Percentiles rank a stretch among this genome's conserved stretches.
Evolutionary conservation across 2,888 invertebrate species (phyloP).

Genomic region (Cyclophora punctaria): DNA sequence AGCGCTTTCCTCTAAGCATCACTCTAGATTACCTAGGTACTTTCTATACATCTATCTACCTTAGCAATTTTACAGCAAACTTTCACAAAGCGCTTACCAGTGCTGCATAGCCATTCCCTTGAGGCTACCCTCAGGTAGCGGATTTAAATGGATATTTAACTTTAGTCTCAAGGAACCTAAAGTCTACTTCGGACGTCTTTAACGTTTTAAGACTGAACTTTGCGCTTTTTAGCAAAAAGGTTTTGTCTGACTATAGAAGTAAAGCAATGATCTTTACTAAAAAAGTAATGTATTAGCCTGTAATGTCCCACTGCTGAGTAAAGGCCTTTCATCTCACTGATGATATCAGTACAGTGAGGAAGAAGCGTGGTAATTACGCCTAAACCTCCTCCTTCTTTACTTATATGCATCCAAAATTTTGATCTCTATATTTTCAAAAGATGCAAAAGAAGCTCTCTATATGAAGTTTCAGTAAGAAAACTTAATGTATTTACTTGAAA

Average conservation of each 20-base stretch:
- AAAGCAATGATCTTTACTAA: too few relatives aligned
- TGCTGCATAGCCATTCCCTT: conserved; percentile 58
- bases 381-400: too few relatives aligned
- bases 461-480: conserved; percentile 30
- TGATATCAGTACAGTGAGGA: too few relatives aligned
- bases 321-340: too few relatives aligned
- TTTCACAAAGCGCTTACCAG: conserved; percentile 27
- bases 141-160: conserved; percentile 75
- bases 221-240: conserved; percentile 53
- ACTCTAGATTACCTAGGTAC: background rate
- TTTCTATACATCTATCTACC: conserved; percentile 10
- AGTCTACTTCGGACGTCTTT: conserved; percentile 59
- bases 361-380: too few relatives aligned
- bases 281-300: too few relatives aligned
- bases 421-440: too few relatives aligned
- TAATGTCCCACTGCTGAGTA: too few relatives aligned
- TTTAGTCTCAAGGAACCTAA: conserved; percentile 68
- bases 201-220: conserved; percentile 25
- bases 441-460: too few relatives aligned
- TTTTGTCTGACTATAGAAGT: conserved; percentile 41
- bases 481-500: conserved; percentile 42
- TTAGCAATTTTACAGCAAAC: conserved; percentile 29
- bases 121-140: conserved; percentile 43
- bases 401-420: too few relatives aligned
- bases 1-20: too few relatives aligned